Evolutionary conservation across 2,113 vertebrate species (phyloP), one percentile per base, ranked within the genome.

Genomic region (Tapirus terrestris): DNA sequence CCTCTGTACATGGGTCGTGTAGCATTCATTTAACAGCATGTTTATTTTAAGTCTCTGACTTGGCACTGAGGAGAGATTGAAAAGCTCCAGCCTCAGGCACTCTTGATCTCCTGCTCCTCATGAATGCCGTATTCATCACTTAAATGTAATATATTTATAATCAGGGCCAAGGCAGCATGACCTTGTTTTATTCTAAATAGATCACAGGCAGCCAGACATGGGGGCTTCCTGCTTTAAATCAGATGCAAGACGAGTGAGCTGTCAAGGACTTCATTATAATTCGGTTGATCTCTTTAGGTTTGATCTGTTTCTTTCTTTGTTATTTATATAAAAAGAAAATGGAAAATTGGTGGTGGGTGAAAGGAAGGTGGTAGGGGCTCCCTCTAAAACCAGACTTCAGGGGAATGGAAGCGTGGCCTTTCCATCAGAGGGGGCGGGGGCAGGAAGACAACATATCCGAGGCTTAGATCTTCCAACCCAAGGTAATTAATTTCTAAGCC

Each of bases 151-250:
- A 90, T 87, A 97, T 97, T 97, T 98, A 92, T 97, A 98, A 98
- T 73, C 65, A 97, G 91, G 89, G 58, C 97, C 91, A 98, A 73
- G 58, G 75, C 97, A 82, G 90, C 60, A 31, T 67, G 85, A 97
- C 92, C 79, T 75, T 96, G 61, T 97, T 96, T 97, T 93, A 97
- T 98, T 98, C 95, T 95, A 98, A 98, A 95, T 98, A 98, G 95
- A 97, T 97, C 86, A 48, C 53, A 98, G 96, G 94, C 96, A 93
- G 65, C 91, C 53, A 94, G 58, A 81, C 72, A 3, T 93, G 36
- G 39, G 36, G 5, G 31, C 61, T 89, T 95, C 95, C 87, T 72
- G 76, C 91, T 98, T 84, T 97, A 94, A 97, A 96, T 98, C 97
- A 97, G 96, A 97, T 68, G 87, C 89, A 89, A 90, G 97, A 89